Percentiles rank a stretch among this genome's conserved stretches.
Conservation (phyloP, 2,113 vertebrate species). For the Eulacestoma nigropectus region DNA sequence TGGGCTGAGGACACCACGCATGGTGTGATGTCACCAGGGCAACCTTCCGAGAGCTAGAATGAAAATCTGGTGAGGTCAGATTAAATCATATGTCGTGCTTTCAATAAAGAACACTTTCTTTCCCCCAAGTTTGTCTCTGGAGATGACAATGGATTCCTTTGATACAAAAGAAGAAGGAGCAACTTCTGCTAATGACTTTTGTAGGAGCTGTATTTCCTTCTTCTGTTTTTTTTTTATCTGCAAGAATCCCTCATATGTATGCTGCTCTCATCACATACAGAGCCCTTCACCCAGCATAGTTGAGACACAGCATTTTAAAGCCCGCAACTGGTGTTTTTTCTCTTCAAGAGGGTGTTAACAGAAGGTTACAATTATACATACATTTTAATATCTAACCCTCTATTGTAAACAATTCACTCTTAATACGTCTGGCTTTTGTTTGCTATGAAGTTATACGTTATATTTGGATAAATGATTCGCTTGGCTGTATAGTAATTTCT, state of each 20-base stretch:
- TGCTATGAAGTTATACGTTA: conserved; percentile 50
- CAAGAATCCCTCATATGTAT: neutral
- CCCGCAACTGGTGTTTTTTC: neutral
- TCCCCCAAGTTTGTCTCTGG: neutral
- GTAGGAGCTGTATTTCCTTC: neutral
- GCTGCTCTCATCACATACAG: neutral
- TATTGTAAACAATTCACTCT: conserved; percentile 52
- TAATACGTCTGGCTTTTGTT: conserved; percentile 48
- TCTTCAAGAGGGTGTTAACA: conserved; percentile 18
- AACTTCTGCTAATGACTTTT: neutral
- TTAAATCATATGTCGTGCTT: conserved; percentile 21
- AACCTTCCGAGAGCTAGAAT: neutral
- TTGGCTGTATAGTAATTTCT: conserved; percentile 37
- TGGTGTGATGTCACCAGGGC: conserved; percentile 41
- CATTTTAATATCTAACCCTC: conserved; percentile 64
- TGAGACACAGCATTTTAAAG: neutral
- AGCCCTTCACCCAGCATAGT: neutral
- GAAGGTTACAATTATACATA: conserved; percentile 43
- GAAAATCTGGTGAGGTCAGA: conserved; percentile 38
- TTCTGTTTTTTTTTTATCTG: neutral
- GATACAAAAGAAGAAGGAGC: neutral
- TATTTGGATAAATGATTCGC: conserved; percentile 47
- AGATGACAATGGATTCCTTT: conserved; percentile 39
- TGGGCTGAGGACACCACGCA: neutral
- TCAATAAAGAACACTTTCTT: conserved; percentile 22